phyloP scores from a whole-genome alignment of 2,888 invertebrate species.

The Brachylomia viminalis region DNA sequence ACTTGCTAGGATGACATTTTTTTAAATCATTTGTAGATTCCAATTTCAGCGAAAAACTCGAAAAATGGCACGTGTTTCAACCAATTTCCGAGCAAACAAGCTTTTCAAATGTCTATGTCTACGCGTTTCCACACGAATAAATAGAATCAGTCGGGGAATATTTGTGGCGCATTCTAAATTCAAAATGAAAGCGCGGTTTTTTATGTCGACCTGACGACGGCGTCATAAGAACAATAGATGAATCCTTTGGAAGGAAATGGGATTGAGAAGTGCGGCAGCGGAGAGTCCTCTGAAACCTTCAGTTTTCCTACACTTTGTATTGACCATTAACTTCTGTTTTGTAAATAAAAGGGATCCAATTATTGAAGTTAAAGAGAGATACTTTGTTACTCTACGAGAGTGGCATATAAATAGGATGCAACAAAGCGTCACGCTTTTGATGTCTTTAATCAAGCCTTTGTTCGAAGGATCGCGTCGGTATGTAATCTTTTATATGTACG shows the following conservation, averaged over 20 bases:
- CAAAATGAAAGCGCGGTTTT: conserved; percentile 32
- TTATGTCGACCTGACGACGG: neutral
- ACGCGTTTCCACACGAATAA: conserved; percentile 50
- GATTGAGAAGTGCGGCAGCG: conserved; percentile 24
- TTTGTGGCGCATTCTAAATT: conserved; percentile 52
- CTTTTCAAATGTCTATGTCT: conserved; percentile 44
- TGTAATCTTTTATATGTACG: conserved; percentile 62
- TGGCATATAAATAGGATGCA: conserved; percentile 65
- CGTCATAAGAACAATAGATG: conserved; percentile 37
- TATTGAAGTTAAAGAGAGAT: conserved; percentile 53
- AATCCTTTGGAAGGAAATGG: conserved; percentile 8
- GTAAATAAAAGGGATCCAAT: conserved; percentile 54
- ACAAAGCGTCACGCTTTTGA: conserved; percentile 64
- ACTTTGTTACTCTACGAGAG: conserved; percentile 55
- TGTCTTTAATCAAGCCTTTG: conserved; percentile 69
- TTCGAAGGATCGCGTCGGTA: conserved; percentile 48
- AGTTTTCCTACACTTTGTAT: conserved; percentile 31
- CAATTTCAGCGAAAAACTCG: conserved; percentile 16
- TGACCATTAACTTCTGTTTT: conserved; percentile 51
- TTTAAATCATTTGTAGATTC: conserved; percentile 14
- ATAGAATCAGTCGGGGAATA: conserved; percentile 51
- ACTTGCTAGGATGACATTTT: neutral
- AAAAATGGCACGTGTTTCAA: conserved; percentile 29
- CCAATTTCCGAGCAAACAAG: conserved; percentile 50
- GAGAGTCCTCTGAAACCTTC: conserved; percentile 23